Evolutionary conservation across 2,113 vertebrate species (phyloP).

Genomic region (Calyptommatus sinebrachiatus): DNA sequence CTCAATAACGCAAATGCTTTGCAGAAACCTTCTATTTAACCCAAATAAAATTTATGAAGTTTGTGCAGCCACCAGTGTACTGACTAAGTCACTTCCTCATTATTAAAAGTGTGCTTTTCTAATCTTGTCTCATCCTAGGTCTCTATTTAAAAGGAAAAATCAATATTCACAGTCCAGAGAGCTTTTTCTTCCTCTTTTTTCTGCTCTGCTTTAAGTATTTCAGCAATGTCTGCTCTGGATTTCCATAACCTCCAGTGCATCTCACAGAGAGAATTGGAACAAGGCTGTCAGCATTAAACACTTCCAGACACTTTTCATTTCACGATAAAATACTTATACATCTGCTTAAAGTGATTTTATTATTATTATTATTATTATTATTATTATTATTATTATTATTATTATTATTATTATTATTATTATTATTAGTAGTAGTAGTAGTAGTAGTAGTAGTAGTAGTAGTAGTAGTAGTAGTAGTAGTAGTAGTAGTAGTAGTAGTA

Average conservation of each 20-base stretch:
- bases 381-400: too few relatives aligned
- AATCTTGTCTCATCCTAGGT: slow-evolving; percentile 51
- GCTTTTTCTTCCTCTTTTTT: slow-evolving; percentile 23
- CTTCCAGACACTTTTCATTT: not conserved
- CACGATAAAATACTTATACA: not conserved
- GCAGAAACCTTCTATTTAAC: slow-evolving; percentile 53
- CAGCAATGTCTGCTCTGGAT: slow-evolving; percentile 33
- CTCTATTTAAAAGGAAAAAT: slow-evolving; percentile 57
- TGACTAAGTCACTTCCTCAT: slow-evolving; percentile 44
- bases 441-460: too few relatives aligned
- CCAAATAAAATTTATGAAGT: slow-evolving; percentile 61
- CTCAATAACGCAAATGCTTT: slow-evolving; percentile 55
- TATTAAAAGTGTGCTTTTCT: slow-evolving; percentile 48
- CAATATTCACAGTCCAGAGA: slow-evolving; percentile 47
- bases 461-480: too few relatives aligned
- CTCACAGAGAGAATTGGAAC: slow-evolving; percentile 23
- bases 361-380: too few relatives aligned
- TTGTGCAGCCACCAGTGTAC: slow-evolving; percentile 37
- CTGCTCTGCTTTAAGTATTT: slow-evolving; percentile 44
- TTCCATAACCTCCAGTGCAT: slow-evolving; percentile 44
- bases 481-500: too few relatives aligned
- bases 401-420: too few relatives aligned
- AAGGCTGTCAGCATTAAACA: not conserved
- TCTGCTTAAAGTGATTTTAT: not conserved
- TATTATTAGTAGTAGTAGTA: too few relatives aligned